Percentiles rank a stretch among this genome's conserved stretches.
phyloP scores from a whole-genome alignment of 2,797 vertebrate species.

The Pantherophis alleghaniensis region DNA sequence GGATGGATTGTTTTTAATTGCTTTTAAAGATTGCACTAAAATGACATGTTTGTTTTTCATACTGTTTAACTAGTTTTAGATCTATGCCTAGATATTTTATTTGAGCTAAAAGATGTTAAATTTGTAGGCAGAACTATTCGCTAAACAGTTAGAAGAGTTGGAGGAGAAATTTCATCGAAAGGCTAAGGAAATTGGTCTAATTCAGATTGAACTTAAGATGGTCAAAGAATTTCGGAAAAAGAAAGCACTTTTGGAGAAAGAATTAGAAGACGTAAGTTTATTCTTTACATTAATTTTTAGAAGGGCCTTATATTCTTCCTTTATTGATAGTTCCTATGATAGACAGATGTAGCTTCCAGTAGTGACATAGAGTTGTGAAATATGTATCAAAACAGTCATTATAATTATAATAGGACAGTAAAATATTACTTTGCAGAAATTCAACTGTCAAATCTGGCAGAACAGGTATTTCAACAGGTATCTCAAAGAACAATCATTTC shows the following conservation, averaged over 20 bases:
- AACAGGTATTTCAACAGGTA: neutral
- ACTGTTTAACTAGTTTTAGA: neutral
- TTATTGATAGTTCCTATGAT: neutral
- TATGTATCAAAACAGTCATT: neutral
- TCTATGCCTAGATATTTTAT: neutral
- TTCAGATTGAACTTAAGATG: conserved; percentile 76
- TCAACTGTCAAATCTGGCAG: neutral
- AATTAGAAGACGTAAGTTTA: conserved; percentile 77
- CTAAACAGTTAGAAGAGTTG: conserved; percentile 71
- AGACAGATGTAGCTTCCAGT: neutral
- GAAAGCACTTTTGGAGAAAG: conserved; percentile 82
- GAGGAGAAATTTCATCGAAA: conserved; percentile 77
- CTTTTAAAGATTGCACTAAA: neutral
- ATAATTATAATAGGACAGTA: neutral
- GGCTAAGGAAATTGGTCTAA: conserved; percentile 76
- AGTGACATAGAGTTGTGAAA: neutral
- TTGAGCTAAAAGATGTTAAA: conserved; percentile 27
- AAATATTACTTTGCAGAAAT: neutral
- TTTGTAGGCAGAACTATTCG: conserved; percentile 73
- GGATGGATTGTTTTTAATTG: conserved; percentile 1
- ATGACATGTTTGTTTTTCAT: neutral
- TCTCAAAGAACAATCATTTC: neutral
- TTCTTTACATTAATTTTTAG: neutral
- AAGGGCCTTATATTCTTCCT: too few relatives aligned
- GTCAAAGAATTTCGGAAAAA: conserved; percentile 76